Percentiles rank a stretch among this genome's conserved stretches.
Evolutionary conservation across 2,888 invertebrate genomes (phyloP).

Genomic region (Reticulitermes lucifugus): DNA sequence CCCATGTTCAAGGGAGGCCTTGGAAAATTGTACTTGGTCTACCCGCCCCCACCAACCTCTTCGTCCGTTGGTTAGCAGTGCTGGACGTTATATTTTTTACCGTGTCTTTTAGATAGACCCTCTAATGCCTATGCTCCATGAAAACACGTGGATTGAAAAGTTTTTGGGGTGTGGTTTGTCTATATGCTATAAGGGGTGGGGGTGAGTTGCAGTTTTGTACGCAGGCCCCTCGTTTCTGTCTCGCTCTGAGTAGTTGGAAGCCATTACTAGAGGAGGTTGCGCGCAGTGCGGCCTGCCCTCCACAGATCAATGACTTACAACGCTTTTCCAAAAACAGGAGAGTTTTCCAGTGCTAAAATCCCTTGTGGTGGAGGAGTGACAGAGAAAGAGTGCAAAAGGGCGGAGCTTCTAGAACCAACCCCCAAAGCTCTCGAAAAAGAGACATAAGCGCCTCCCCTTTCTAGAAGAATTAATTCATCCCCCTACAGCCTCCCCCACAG

Average conservation of each 20-base stretch:
- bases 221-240: conserved; percentile 35
- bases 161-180: conserved; percentile 51
- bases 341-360: conserved; percentile 25
- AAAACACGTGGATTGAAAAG: conserved; percentile 53
- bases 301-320: conserved; percentile 48
- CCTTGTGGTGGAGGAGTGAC: conserved; percentile 20
- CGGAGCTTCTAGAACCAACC: conserved; percentile 16
- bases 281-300: conserved; percentile 36
- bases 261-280: conserved; percentile 39
- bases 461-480: conserved; percentile 34
- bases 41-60: conserved; percentile 30
- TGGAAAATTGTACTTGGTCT: conserved; percentile 39
- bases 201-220: conserved; percentile 39
- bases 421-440: conserved; percentile 22
- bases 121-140: conserved; percentile 37
- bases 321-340: conserved; percentile 15
- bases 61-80: conserved; percentile 13
- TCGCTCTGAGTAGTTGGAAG: conserved; percentile 24
- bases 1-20: conserved; percentile 20
- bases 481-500: background rate
- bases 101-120: conserved; percentile 33
- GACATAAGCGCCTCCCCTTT: conserved; percentile 36
- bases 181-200: background rate
- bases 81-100: conserved; percentile 12
- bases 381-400: conserved; percentile 29